Evolutionary conservation across 2,888 invertebrate genomes (phyloP), one percentile per base, ranked within the genome.

Genomic region (Drosophila diplacantha): DNA sequence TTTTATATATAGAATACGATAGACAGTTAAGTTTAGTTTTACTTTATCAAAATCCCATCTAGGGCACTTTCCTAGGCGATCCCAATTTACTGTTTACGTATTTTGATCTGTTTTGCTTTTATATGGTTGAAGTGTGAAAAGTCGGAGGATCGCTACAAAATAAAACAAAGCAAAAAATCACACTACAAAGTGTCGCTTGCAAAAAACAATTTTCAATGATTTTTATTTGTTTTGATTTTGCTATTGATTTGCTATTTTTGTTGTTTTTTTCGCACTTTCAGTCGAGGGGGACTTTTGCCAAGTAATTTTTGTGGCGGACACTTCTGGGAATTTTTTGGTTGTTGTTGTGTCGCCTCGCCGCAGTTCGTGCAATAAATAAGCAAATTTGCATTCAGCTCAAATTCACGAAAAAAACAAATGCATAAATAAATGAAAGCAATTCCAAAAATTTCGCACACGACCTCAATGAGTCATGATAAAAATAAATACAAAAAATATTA

Each of bases 391-490:
- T 79, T 74, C 77, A 68, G 47, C 76, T 66, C 71, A 67, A 76
- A 79, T 72, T 71, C 74, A 20, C 8, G 44, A 46, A 46, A 81
- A 81, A 74, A 78, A 79, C 76, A 78, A 78, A 81, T 78, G 74
- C 77, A 80, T 79, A 80, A 81, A 79, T 76, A 81, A 78, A 78
- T 76, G 71, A 74, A 80, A 81, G 80, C 80, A 81, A 82, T 79
- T 81, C 80, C 76, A 78, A 78, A 78, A 79, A 78, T 81, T 61
- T 78, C 77, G 81, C 81, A 81, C 79, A 78, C 77, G 77, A 78
- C 77, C 77, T 69, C 76, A 78, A 78, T 78, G 77, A 78, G 77
- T 78, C 81, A 77, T 62, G 52, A 50, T 31, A 31, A 46, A 46
- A 46, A 46, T 31, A 46, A 46, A 31, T 31, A 29, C 29, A 44